These are phyloP conservation scores for Caenorhabditis inopinata DNA, from an alignment of 1,140 invertebrate genomes.

Conservation along the genomic window DNA sequence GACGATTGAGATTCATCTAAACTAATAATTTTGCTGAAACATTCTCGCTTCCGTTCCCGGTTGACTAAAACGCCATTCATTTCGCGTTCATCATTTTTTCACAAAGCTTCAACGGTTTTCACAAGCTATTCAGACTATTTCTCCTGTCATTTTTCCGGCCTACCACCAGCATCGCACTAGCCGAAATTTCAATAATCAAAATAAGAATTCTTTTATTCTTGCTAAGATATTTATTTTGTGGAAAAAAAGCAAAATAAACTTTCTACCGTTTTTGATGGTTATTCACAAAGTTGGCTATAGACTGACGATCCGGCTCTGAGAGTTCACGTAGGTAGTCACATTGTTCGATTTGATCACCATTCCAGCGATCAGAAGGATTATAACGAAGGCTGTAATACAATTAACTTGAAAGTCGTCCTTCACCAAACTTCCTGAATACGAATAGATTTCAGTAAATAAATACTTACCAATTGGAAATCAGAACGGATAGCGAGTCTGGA, in stretches of 20 bases:
- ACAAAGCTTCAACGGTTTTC: conserved; percentile 86
- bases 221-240: conserved; percentile 22
- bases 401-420: no score
- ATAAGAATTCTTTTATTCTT: conserved; percentile 54
- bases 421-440: no score
- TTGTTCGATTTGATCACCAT: not conserved
- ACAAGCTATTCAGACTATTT: no score
- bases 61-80: conserved; percentile 71
- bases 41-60: conserved; percentile 68
- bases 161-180: not conserved
- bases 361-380: not conserved
- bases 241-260: not conserved
- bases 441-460: not conserved
- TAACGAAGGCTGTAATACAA: not conserved
- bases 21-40: not conserved
- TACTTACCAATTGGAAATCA: not conserved
- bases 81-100: conserved; percentile 74
- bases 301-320: not conserved
- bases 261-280: conserved; percentile 21
- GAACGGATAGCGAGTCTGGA: not conserved
- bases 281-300: not conserved
- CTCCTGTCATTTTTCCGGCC: not conserved
- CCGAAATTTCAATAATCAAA: not conserved
- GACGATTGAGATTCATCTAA: conserved; percentile 72
- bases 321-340: not conserved